These are phyloP conservation scores for Notiomystis cincta DNA, from an alignment of 2,113 vertebrate genomes.

Conservation along the genomic window DNA sequence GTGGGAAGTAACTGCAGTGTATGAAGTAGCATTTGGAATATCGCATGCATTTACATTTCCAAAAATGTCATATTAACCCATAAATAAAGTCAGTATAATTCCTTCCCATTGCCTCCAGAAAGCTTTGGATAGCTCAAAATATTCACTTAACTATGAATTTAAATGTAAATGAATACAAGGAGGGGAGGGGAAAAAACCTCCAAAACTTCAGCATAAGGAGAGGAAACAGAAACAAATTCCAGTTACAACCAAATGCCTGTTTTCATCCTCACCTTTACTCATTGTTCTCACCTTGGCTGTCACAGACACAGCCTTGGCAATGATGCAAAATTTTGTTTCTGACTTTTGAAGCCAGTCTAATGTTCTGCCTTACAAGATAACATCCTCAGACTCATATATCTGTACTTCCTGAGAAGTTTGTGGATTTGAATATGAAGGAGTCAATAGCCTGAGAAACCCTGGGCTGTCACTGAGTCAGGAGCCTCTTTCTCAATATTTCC, in stretches of 20 bases:
- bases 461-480: not conserved
- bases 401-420: not conserved
- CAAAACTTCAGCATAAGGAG: not conserved
- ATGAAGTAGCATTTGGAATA: not conserved
- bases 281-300: not conserved
- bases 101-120: not conserved
- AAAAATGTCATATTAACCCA: not conserved
- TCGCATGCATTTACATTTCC: not conserved
- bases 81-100: not conserved
- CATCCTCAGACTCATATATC: not conserved
- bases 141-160: not conserved
- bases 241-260: not conserved
- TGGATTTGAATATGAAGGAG: not conserved
- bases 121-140: not conserved
- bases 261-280: not conserved
- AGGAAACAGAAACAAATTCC: not conserved
- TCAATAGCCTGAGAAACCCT: not conserved
- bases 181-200: rapidly evolving
- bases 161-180: not conserved
- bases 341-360: not conserved
- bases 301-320: not conserved
- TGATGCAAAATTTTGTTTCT: not conserved
- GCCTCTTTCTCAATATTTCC: conserved; percentile 22
- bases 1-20: not conserved
- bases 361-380: not conserved